phyloP scores from a whole-genome alignment of 30 jellyfish, hydroid and myxozoan genomes.

The Aurelia sp. region DNA sequence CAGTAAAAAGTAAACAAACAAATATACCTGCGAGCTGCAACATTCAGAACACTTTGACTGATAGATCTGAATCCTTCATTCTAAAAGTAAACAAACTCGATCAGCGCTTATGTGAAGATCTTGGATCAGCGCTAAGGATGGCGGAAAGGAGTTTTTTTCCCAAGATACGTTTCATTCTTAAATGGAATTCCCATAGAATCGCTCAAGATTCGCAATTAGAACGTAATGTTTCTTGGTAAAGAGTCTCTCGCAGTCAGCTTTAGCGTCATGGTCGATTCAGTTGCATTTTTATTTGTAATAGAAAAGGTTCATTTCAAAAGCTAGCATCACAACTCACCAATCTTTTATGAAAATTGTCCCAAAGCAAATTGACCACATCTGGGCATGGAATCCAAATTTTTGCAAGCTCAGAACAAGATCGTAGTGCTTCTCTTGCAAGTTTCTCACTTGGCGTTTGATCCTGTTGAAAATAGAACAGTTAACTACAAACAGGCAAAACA shows the following conservation, averaged over 20 bases:
- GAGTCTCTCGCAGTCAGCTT: too few relatives aligned
- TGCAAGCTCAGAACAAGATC: slow-evolving; percentile 50
- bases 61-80: background rate
- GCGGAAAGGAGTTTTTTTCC: too few relatives aligned
- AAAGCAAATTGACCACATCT: slow-evolving; percentile 45
- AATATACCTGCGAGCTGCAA: background rate
- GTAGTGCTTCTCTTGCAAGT: slow-evolving; percentile 57
- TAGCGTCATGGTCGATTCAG: too few relatives aligned
- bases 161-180: too few relatives aligned
- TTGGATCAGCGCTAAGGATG: too few relatives aligned
- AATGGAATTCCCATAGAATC: too few relatives aligned
- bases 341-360: slow-evolving; percentile 61
- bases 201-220: too few relatives aligned
- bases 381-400: slow-evolving; percentile 52
- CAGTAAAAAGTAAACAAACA: background rate
- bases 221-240: too few relatives aligned
- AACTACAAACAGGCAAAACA: too few relatives aligned
- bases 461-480: background rate
- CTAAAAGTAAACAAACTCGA: background rate
- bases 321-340: slow-evolving; percentile 25
- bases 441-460: slow-evolving; percentile 30
- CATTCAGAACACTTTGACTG: background rate
- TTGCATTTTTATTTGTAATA: too few relatives aligned
- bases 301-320: too few relatives aligned
- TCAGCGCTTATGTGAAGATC: too few relatives aligned